phyloP scores from a whole-genome alignment of 2,113 vertebrate genomes.

The Propithecus coquereli region DNA sequence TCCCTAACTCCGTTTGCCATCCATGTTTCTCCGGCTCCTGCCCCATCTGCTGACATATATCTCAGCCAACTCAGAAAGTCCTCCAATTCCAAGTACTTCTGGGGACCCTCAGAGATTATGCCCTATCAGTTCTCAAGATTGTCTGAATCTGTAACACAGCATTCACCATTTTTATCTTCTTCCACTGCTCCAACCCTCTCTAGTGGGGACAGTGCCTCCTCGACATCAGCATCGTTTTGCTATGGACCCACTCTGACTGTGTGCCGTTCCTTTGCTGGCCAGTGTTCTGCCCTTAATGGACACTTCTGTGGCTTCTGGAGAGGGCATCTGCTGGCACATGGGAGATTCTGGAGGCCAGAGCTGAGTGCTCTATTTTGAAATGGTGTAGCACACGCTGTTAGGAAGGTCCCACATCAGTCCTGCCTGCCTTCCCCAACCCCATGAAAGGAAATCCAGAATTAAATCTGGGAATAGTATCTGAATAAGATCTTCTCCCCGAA shows the following conservation, averaged over 20 bases:
- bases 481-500: neutral
- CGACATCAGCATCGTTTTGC: neutral
- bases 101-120: neutral
- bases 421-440: neutral
- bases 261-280: neutral
- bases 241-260: rapidly evolving
- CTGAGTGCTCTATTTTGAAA: neutral
- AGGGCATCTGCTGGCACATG: neutral
- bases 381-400: neutral
- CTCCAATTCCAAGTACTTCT: neutral
- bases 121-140: neutral
- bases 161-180: neutral
- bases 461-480: neutral
- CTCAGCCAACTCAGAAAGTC: neutral
- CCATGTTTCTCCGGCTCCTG: neutral
- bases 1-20: neutral
- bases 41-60: neutral
- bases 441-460: neutral
- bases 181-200: neutral
- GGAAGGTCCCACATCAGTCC: neutral
- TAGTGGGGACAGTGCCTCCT: neutral
- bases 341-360: neutral
- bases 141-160: neutral
- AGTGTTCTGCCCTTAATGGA: neutral
- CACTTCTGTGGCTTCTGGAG: no score